Evolutionary conservation across 2,888 invertebrate species (phyloP).

Genomic region (Chloromyia formosa): DNA sequence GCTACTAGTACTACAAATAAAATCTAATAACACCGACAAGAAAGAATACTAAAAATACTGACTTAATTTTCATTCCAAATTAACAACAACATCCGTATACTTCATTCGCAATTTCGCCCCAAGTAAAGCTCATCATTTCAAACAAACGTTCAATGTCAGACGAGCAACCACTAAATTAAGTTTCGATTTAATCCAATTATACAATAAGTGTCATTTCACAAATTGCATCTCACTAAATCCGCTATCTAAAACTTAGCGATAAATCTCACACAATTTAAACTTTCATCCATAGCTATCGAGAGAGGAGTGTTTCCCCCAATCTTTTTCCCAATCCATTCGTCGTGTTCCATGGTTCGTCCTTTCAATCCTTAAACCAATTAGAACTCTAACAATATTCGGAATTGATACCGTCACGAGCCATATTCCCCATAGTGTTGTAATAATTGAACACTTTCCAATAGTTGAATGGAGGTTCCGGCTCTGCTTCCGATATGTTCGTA

Average conservation of each 20-base stretch:
- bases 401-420: slow-evolving; percentile 7
- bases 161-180: too few species aligned
- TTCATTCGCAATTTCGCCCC: too few species aligned
- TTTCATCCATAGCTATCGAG: neutral
- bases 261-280: slow-evolving; percentile 1
- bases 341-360: neutral
- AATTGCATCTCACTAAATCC: slow-evolving; percentile 3
- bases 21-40: too few species aligned
- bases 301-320: too few species aligned
- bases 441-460: slow-evolving; percentile 4
- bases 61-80: too few species aligned
- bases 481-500: too few species aligned
- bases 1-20: too few species aligned
- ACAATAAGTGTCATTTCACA: slow-evolving; percentile 5
- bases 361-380: slow-evolving; percentile 7
- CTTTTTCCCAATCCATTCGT: too few species aligned
- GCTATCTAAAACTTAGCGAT: neutral
- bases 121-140: too few species aligned
- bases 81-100: too few species aligned
- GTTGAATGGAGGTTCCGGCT: neutral
- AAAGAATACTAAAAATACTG: too few species aligned
- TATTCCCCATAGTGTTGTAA: slow-evolving; percentile 9
- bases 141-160: too few species aligned
- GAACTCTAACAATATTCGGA: slow-evolving; percentile 1
- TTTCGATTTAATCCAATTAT: neutral